Base-by-base conservation (phyloP, 37 sponge, comb jelly and placozoan genomes). In the Haliclona indistincta region DNA sequence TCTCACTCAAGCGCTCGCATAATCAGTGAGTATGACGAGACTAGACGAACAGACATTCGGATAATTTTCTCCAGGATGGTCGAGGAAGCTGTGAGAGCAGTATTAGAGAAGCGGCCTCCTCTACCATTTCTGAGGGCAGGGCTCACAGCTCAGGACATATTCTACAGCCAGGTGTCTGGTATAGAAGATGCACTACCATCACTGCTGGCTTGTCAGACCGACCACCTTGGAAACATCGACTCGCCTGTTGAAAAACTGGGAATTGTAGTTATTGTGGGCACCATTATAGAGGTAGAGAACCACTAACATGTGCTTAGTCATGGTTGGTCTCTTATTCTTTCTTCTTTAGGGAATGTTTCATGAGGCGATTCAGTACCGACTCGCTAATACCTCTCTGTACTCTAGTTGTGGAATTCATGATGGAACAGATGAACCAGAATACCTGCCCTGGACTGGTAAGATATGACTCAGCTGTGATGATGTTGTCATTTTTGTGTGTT, bases 1-100 rank as follows among this genome's bases (percentile, higher is more conserved):
- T 86, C 10, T 47, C 80, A 36, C 73, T 94, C 47, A 87, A 84
- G 63, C 62, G 73, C 19, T 6, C 64, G 15, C 95, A 89, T 67
- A 86, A 90, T 30, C 73, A 70, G 91, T 90, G 38, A 64, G 90
- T 63, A 28, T 35, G 19, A 40, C 33, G 23, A 19, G 60, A 43
- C 19, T 23, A 32, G 34, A 28, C 4, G 74, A 11, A 64, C 35
- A 23, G 67, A 4, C 43, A 43, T 38, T 64, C 15, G 67, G 38
- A 60, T 17, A 15, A 11, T 13, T 25, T 39, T 26, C 20, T 19
- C 28, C 23, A 82, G 84, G 39, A 22, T 84, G 20, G 78, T 84
- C 25, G 77, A 84, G 40, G 68, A 69, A 29, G 84, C 70, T 5
- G 56, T 84, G 20, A 67, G 61, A 52, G 15, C 71, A 26, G 72